A percentile compares a stretch with the other conserved stretches of the same genome.
Conservation (phyloP, 2,113 vertebrate species). For the Pseudolaguvia tuberculata region DNA sequence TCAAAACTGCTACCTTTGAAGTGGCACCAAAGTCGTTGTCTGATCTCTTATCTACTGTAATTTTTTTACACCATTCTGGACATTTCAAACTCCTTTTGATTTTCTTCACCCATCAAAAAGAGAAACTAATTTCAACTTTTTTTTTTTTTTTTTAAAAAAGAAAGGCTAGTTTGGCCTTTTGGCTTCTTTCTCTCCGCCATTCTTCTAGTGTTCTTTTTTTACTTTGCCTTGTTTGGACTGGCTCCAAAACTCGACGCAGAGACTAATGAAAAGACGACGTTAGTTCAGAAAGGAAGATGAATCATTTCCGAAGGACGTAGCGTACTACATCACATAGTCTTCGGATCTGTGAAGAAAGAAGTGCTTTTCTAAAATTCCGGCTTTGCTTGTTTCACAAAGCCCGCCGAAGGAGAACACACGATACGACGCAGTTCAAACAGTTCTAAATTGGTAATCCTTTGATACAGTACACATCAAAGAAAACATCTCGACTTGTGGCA, state of each 20-base stretch:
- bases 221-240: conserved; percentile 53
- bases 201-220: conserved; percentile 59
- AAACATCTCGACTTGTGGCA: conserved; percentile 50
- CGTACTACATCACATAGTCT: conserved; percentile 12
- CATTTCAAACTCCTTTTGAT: conserved; percentile 70
- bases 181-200: conserved; percentile 65
- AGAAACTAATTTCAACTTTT: conserved; percentile 71
- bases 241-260: conserved; percentile 60
- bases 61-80: conserved; percentile 69
- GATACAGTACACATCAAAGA: conserved; percentile 56
- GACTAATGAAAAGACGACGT: conserved; percentile 60
- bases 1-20: conserved; percentile 72
- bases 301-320: conserved; percentile 30
- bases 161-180: conserved; percentile 54
- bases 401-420: conserved; percentile 50
- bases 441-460: conserved; percentile 61
- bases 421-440: conserved; percentile 60
- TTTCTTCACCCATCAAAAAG: conserved; percentile 52
- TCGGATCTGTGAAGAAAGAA: conserved; percentile 29
- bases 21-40: conserved; percentile 75
- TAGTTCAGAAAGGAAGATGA: conserved; percentile 35
- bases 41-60: conserved; percentile 73
- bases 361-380: conserved; percentile 43
- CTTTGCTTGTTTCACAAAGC: conserved; percentile 56
- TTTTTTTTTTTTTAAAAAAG: conserved; percentile 54